Base-by-base conservation (phyloP, 2,113 vertebrate species). In the Motacilla alba region DNA sequence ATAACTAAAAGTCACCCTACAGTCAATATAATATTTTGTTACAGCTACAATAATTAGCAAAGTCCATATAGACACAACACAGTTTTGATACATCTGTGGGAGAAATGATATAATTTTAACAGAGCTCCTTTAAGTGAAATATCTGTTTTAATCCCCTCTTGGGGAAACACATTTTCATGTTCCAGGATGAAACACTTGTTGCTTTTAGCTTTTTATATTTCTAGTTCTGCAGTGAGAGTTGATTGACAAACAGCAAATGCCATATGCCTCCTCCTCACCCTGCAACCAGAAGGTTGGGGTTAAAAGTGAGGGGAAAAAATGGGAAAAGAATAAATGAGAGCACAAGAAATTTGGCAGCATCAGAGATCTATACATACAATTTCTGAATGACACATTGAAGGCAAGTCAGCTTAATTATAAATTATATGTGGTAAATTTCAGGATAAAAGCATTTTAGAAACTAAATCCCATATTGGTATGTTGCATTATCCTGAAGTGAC, bases 401-500 rank as follows among this genome's bases (percentile, higher is more conserved):
- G 56, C 10, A 2, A 89, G 26, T 35, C 35, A 63, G 31, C 79
- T 96, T 76, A 84, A 79, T 92, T 92, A 75, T 46, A 87, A 90
- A 89, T 82, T 64, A 67, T 11, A 55, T 79, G 35, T 82, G 50
- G 47, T 58, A 86, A 83, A 86, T 83, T 76, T 55, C 31, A 75
- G 67, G 41, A 87, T 55, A 43, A 69, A 95, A 78, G 56, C 76
- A 30, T 88, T 75, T 63, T n/a, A 55, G 75, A 85, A 94, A 62
- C 33, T n/a, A 50, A 80, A 90, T 88, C 39, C 16, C 66, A 37
- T 95, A 82, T 28, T 87, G 75, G 49, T 89, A 26, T 67, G 75
- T 80, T 88, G 62, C 66, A 13, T 52, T 95, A 91, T 95, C 96
- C 96, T 84, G 82, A 94, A 78, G 59, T 94, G 93, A 96, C 94